Evolutionary conservation across 2,113 vertebrate genomes (phyloP), one percentile per base, ranked within the genome.

Genomic region (Zosterops borbonicus): DNA sequence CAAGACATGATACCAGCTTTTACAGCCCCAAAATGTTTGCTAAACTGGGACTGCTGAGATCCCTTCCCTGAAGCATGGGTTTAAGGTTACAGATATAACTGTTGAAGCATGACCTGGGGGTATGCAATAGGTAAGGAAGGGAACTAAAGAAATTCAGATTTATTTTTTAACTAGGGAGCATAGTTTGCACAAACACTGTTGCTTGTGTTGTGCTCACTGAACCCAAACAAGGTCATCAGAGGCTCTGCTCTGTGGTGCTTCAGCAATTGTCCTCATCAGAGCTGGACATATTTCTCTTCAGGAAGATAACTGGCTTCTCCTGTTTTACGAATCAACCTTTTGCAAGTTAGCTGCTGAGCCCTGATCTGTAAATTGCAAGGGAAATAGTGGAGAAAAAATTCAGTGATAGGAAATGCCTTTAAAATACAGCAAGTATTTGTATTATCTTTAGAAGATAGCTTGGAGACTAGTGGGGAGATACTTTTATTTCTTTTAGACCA

Each of bases 201-300:
- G 1, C 22, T 82, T 65, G 6, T 56, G 3, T n/a, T 87, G 28
- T 64, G 74, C 28, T 71, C 11, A 6, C 9, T 58, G 62, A 69
- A 44, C 13, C 6, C 27, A 73, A 18, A 23, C 3, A 1, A 49
- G 18, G 3, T 69, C 21, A 12, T 28, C 1, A 1, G 14, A 74
- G 15, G 21, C 33, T 91, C 23, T 46, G 29, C 22, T 71, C 20
- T 63, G 29, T 44, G 37, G 19, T 42, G 12, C 31, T 82, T 91
- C 65, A 81, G 25, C 70, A 39, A 7, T 21, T 20, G 50, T 77
- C 25, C 33, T 68, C 37, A 27, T 77, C 21, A 42, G 58, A 64
- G 8, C 6, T 0, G 1, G 14, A 31, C 70, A 33, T 9, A 8
- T 67, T 69, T 92, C 91, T 11, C 10, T 87, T 33, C 21, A 53